phyloP scores from a whole-genome alignment of 2,888 invertebrate species.

The Adelognathus sp. region DNA sequence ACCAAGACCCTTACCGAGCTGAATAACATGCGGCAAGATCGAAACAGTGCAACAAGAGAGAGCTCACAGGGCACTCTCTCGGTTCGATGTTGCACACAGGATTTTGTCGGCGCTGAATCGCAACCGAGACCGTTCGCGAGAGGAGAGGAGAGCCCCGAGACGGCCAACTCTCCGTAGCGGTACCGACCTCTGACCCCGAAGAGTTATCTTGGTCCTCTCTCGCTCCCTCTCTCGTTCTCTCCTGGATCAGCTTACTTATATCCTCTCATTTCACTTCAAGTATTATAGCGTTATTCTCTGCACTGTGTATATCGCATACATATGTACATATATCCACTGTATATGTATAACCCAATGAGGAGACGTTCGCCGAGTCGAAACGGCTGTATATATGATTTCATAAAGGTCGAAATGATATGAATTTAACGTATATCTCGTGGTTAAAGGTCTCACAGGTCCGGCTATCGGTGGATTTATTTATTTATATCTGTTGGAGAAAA shows the following conservation, averaged over 20 bases:
- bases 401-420: conserved; percentile 18
- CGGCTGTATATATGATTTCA: neutral
- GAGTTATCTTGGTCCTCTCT: conserved; percentile 71
- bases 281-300: conserved; percentile 40
- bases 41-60: conserved; percentile 41
- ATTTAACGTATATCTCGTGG: conserved; percentile 6
- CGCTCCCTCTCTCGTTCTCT: conserved; percentile 26
- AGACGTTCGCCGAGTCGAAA: neutral
- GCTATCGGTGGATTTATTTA: neutral
- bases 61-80: neutral
- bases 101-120: conserved; percentile 25
- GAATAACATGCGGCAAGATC: conserved; percentile 61
- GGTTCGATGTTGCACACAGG: conserved; percentile 11
- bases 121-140: conserved; percentile 22
- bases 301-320: neutral
- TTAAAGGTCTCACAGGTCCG: conserved; percentile 14
- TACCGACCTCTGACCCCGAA: conserved; percentile 75
- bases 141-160: conserved; percentile 64
- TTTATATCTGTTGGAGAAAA: neutral
- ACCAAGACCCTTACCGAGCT: conserved; percentile 39
- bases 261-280: conserved; percentile 65
- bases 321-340: neutral
- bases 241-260: conserved; percentile 66
- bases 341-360: neutral
- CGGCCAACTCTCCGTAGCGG: conserved; percentile 76